Evolutionary conservation across 2,888 invertebrate species (phyloP).

Genomic region (Volucella bombylans): DNA sequence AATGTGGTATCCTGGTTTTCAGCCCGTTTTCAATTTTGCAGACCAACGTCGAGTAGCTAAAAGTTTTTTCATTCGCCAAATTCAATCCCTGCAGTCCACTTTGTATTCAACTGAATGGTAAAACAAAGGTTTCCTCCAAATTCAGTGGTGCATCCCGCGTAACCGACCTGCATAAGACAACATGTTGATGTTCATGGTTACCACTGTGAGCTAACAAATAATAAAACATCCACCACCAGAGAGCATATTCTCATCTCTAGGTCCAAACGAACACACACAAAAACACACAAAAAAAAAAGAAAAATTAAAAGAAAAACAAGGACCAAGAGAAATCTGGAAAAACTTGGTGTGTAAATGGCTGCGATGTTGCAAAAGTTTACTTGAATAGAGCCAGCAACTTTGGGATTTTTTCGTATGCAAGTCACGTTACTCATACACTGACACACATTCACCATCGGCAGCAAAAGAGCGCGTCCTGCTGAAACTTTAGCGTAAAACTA

Average conservation of each 20-base stretch:
- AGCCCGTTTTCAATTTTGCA: no score
- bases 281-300: not conserved
- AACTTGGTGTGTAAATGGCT: conserved; percentile 53
- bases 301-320: conserved; percentile 4
- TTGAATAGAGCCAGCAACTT: conserved; percentile 48
- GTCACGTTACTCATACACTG: conserved; percentile 54
- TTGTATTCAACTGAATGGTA: not conserved
- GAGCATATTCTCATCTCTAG: not conserved
- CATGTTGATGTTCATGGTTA: not conserved
- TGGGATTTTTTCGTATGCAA: conserved; percentile 47
- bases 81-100: not conserved
- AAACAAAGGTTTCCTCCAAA: no score
- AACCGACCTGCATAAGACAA: not conserved
- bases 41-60: no score
- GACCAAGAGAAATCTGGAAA: conserved; percentile 26
- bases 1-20: no score
- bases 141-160: not conserved
- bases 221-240: no score
- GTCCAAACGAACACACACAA: not conserved
- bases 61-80: no score
- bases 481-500: conserved; percentile 57
- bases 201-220: no score
- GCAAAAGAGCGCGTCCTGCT: conserved; percentile 37
- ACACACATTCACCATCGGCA: conserved; percentile 5
- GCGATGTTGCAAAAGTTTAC: conserved; percentile 54